Conservation (phyloP, 2,888 invertebrate species). For the Eilema depressum region DNA sequence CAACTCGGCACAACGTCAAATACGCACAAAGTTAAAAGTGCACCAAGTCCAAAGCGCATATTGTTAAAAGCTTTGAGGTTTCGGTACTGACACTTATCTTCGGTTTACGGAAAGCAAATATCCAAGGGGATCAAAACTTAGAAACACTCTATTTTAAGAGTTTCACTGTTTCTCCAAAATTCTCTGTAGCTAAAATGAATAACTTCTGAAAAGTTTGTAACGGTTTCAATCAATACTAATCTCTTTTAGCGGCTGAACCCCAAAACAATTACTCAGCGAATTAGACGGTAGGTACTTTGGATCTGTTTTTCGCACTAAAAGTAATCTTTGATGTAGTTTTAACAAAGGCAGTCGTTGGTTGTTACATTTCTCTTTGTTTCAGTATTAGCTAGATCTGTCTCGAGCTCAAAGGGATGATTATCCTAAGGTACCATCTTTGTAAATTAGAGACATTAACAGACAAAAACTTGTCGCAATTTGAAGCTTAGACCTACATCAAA, state of each 20-base stretch:
- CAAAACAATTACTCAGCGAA: slow-evolving; percentile 11
- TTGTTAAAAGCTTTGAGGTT: too few relatives aligned
- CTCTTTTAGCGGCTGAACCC: neutral
- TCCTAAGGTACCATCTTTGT: neutral
- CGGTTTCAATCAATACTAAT: slow-evolving; percentile 11
- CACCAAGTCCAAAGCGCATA: too few relatives aligned
- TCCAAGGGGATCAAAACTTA: neutral
- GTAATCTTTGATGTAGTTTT: slow-evolving; percentile 2
- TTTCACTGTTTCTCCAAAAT: neutral
- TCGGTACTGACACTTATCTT: neutral
- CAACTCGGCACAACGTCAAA: too few relatives aligned
- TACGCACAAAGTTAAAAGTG: too few relatives aligned
- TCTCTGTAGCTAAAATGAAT: neutral
- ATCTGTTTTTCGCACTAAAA: neutral
- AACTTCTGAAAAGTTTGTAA: neutral
- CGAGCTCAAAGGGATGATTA: slow-evolving; percentile 1
- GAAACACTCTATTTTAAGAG: neutral
- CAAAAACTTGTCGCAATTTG: neutral
- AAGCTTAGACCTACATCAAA: neutral
- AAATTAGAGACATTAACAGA: neutral
- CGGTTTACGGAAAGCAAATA: neutral
- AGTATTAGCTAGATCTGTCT: neutral
- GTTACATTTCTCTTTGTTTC: neutral
- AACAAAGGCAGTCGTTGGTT: neutral
- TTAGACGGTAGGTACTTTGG: neutral